phyloP scores from a whole-genome alignment of 2,113 vertebrate species.

The Baryphthengus martii region DNA sequence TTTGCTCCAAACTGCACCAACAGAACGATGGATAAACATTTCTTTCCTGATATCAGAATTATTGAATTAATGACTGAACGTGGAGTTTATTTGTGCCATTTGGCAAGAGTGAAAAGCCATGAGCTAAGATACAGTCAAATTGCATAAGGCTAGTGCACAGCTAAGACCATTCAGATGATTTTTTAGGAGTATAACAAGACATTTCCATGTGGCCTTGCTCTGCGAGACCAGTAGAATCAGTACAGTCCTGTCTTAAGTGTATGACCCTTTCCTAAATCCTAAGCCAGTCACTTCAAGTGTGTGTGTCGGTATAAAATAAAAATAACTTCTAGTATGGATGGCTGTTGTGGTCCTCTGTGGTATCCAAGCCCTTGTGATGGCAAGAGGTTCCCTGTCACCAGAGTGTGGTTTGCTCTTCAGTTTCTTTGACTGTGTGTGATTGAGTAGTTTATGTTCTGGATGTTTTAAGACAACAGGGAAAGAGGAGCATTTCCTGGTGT shows the following conservation, averaged over 20 bases:
- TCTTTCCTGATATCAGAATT: neutral
- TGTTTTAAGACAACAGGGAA: neutral
- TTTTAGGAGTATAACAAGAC: neutral
- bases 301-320: neutral
- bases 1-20: neutral
- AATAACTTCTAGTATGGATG: neutral
- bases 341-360: neutral
- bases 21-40: neutral
- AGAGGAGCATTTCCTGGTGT: neutral
- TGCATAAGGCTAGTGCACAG: neutral
- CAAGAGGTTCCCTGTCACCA: neutral
- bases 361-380: neutral
- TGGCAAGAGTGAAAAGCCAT: neutral
- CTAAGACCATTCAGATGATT: neutral
- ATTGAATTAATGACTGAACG: neutral
- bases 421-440: neutral
- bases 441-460: neutral
- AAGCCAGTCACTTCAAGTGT: neutral
- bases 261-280: neutral
- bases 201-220: neutral
- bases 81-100: neutral
- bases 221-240: neutral
- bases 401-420: neutral
- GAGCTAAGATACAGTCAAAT: neutral
- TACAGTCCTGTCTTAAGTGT: neutral